These are phyloP conservation scores for Syncerus caffer DNA, from an alignment of 2,797 vertebrate genomes.

Conservation along the genomic window DNA sequence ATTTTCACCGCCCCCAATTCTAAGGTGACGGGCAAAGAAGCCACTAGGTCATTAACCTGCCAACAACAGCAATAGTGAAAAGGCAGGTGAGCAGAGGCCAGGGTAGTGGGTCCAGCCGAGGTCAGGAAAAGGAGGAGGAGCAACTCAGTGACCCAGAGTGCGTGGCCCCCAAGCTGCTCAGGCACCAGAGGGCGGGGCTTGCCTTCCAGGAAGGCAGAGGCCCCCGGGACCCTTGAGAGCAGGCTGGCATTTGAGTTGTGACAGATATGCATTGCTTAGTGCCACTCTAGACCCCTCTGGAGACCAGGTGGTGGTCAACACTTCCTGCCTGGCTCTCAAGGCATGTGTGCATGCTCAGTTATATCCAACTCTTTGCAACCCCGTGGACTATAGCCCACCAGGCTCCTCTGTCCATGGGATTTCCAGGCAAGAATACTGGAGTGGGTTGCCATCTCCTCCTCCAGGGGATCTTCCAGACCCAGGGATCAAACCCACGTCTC, in stretches of 20 bases:
- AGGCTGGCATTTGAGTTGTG: background rate
- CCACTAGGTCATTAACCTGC: slow-evolving; percentile 94
- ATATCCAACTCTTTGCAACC: background rate
- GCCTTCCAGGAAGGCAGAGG: background rate
- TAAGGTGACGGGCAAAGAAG: slow-evolving; percentile 93
- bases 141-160: background rate
- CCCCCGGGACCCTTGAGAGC: background rate
- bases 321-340: background rate
- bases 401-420: background rate
- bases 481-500: rapidly evolving
- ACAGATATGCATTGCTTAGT: background rate
- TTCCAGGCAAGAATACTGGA: background rate
- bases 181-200: background rate
- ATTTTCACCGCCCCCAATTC: slow-evolving; percentile 92
- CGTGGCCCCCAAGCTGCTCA: background rate
- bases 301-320: background rate
- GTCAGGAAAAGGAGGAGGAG: background rate
- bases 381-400: background rate
- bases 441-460: background rate
- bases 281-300: background rate
- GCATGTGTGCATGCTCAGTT: background rate
- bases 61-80: slow-evolving; percentile 67
- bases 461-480: background rate
- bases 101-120: background rate
- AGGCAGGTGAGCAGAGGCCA: slow-evolving; percentile 58